Evolutionary conservation across 2,113 vertebrate species (phyloP).

Genomic region (Delphinapterus leucas): DNA sequence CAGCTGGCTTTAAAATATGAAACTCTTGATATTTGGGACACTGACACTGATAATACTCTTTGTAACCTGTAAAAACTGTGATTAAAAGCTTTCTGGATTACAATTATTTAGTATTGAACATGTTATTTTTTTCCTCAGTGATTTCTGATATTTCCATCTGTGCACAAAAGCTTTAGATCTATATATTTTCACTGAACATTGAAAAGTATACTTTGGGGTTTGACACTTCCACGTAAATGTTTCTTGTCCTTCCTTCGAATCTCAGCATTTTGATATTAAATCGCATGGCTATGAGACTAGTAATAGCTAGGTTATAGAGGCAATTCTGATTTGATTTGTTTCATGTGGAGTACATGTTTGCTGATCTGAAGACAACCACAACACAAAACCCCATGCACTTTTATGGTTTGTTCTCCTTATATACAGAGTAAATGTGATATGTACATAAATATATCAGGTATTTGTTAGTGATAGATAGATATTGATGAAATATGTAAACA

Average conservation of each 20-base stretch:
- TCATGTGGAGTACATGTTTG: neutral
- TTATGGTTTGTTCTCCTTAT: neutral
- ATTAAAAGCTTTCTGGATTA: neutral
- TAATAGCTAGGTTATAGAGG: neutral
- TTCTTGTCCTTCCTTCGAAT: neutral
- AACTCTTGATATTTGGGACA: neutral
- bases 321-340: neutral
- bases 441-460: neutral
- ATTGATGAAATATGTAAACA: neutral
- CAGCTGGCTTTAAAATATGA: neutral
- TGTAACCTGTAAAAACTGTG: neutral
- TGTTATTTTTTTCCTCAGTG: neutral
- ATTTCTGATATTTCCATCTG: constrained; percentile 3
- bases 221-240: neutral
- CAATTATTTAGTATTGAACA: neutral
- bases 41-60: neutral
- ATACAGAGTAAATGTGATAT: neutral
- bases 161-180: neutral
- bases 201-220: neutral
- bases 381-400: neutral
- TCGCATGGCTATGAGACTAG: neutral
- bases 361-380: neutral
- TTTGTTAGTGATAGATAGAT: neutral
- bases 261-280: constrained; percentile 16
- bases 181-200: neutral